Base-by-base conservation (phyloP, 1,140 invertebrate genomes). In the Pseudomyrmex sp. region DNA sequence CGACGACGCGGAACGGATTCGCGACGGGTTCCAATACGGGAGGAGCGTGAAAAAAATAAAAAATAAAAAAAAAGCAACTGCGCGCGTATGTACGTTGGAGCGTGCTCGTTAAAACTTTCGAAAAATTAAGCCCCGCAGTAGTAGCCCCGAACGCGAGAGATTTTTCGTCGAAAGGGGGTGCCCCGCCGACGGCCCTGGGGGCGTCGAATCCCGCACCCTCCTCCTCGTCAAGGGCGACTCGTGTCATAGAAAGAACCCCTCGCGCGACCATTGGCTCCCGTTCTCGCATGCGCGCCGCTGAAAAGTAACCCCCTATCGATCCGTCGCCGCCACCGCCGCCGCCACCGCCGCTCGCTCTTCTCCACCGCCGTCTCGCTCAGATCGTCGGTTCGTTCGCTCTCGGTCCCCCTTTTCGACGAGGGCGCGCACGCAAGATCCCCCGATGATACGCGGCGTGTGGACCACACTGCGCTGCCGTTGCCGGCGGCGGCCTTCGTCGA, bases 341-440 rank as follows among this genome's bases (percentile, higher is more conserved):
- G 70, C 79, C 59, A 65, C 72, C 66, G 68, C 79, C 26, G 9
- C 18, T 7, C 69, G 46, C 26, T 35, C 59, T 44, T 62, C 26
- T 9, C 10, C 52, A 0, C 65, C 63, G 1, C 20, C 48, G 12
- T 15, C 23, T 63, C 52, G 2, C 86, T 65, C 50, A 4, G 7
- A 23, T 56, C 72, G 46, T 56, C 58, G 54, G 23, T 50, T 58
- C 62, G 56, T 20, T 54, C 66, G 59, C 68, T 52, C 52, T 59
- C 69, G 9, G 20, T 59, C 44, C 72, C 54, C 50, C 76, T 62
- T 65, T 63, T 69, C 75, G 46, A 63, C n/a, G 63, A 61, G 63
- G 59, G 79, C 68, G 61, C 88, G 88, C 90, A 92, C 91, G 91
- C 92, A 92, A 93, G 90, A 93, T 93, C 89, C 90, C 35, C 85